Evolutionary conservation across 1,140 invertebrate species (phyloP).

Genomic region (Orchestia grillus): DNA sequence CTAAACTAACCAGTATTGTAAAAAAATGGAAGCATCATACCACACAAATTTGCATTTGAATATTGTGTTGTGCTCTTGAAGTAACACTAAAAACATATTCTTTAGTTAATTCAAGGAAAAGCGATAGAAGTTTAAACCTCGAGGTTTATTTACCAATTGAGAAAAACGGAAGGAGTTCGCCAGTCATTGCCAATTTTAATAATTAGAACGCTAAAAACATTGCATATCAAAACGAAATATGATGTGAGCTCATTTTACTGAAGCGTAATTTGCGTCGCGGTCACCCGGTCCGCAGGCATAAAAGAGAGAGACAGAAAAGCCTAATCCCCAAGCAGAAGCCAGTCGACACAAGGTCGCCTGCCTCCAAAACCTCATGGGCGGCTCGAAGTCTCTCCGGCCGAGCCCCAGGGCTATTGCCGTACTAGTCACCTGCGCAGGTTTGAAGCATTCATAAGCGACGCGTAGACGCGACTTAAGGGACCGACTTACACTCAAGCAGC

Average conservation of each 20-base stretch:
- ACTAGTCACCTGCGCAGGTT: conserved; percentile 3
- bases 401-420: not conserved
- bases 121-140: not conserved
- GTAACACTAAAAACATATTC: not conserved
- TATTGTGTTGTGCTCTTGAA: not conserved
- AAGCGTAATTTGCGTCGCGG: not conserved
- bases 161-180: not conserved
- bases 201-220: not conserved
- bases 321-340: conserved; percentile 5
- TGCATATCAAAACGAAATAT: not conserved
- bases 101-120: not conserved
- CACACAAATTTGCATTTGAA: not conserved
- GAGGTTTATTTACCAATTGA: not conserved
- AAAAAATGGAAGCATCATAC: not conserved
- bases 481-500: not conserved
- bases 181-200: not conserved
- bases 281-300: not conserved
- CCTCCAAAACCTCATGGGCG: conserved; percentile 26
- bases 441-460: conserved; percentile 5
- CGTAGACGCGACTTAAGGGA: not conserved
- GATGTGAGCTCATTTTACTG: not conserved
- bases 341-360: conserved; percentile 17
- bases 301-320: conserved; percentile 1
- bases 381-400: not conserved
- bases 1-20: not conserved